These are phyloP conservation scores for Arnoldichthys spilopterus DNA, from an alignment of 2,797 vertebrate genomes.

Conservation along the genomic window DNA sequence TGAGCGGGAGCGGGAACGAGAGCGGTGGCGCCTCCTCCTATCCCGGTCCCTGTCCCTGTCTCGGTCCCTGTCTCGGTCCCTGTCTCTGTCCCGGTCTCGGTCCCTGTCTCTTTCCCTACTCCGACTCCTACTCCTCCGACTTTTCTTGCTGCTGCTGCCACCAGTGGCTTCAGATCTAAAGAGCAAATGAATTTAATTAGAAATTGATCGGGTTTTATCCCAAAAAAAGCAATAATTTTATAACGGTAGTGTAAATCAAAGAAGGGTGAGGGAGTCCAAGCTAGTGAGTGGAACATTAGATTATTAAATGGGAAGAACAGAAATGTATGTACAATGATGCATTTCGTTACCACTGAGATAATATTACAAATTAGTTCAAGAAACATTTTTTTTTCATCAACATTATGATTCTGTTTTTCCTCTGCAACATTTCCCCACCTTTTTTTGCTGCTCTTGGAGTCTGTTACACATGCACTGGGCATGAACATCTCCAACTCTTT, in stretches of 20 bases:
- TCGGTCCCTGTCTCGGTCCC: slow-evolving; percentile 73
- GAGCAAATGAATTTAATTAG: background rate
- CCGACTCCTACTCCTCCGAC: slow-evolving; percentile 81
- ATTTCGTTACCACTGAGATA: background rate
- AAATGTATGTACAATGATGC: too few relatives aligned
- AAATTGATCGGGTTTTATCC: background rate
- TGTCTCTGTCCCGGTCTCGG: slow-evolving; percentile 73
- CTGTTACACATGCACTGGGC: slow-evolving; percentile 82
- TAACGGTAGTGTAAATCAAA: background rate
- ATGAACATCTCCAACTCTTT: slow-evolving; percentile 96
- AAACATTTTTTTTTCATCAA: too few relatives aligned
- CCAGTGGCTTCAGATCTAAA: slow-evolving; percentile 53
- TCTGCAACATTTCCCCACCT: slow-evolving; percentile 68
- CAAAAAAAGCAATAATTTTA: background rate
- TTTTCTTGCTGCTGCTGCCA: slow-evolving; percentile 74
- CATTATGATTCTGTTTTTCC: background rate
- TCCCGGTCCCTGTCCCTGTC: slow-evolving; percentile 74
- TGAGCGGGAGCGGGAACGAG: slow-evolving; percentile 76
- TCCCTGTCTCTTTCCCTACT: slow-evolving; percentile 70
- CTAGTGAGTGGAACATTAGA: too few relatives aligned
- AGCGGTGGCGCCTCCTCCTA: slow-evolving; percentile 62
- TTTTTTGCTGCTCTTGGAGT: slow-evolving; percentile 80
- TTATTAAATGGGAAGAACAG: too few relatives aligned
- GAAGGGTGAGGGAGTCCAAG: too few relatives aligned
- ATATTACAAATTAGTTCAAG: background rate